These are phyloP conservation scores for Nycteola revayana DNA, from an alignment of 2,888 invertebrate species.

Conservation along the genomic window DNA sequence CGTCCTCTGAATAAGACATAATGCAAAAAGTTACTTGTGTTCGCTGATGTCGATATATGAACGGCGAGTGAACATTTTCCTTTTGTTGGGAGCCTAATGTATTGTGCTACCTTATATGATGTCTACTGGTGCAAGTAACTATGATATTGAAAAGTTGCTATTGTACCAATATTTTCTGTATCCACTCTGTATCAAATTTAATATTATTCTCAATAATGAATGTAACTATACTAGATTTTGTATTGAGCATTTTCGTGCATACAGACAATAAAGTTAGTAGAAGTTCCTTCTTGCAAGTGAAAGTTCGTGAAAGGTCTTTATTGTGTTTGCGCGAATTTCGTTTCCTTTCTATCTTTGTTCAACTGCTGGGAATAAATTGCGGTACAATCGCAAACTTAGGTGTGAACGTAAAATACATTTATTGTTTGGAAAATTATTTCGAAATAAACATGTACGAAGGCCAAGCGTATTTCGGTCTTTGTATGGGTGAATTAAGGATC, in stretches of 20 bases:
- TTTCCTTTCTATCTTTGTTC: conserved; percentile 55
- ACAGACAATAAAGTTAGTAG: conserved; percentile 28
- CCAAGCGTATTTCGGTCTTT: too few relatives aligned
- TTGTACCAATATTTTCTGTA: too few relatives aligned
- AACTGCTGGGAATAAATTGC: conserved; percentile 43
- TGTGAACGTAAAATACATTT: conserved; percentile 46
- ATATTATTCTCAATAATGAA: too few relatives aligned
- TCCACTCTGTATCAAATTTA: too few relatives aligned
- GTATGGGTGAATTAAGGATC: too few relatives aligned
- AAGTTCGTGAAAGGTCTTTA: conserved; percentile 55
- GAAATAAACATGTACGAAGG: too few relatives aligned
- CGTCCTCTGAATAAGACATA: conserved; percentile 46
- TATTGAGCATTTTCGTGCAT: conserved; percentile 15
- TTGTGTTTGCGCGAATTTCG: conserved; percentile 54
- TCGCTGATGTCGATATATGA: conserved; percentile 35
- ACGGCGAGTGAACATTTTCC: conserved; percentile 28
- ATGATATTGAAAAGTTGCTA: too few relatives aligned
- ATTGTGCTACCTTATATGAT: neutral
- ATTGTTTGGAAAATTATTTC: too few relatives aligned
- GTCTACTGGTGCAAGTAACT: neutral
- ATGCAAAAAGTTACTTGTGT: conserved; percentile 51
- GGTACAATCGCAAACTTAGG: conserved; percentile 45
- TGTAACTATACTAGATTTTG: conserved; percentile 22
- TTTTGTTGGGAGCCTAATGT: conserved; percentile 17
- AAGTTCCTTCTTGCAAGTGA: conserved; percentile 36